Conservation (phyloP, 2,113 vertebrate genomes). For the Tympanuchus pallidicinctus region DNA sequence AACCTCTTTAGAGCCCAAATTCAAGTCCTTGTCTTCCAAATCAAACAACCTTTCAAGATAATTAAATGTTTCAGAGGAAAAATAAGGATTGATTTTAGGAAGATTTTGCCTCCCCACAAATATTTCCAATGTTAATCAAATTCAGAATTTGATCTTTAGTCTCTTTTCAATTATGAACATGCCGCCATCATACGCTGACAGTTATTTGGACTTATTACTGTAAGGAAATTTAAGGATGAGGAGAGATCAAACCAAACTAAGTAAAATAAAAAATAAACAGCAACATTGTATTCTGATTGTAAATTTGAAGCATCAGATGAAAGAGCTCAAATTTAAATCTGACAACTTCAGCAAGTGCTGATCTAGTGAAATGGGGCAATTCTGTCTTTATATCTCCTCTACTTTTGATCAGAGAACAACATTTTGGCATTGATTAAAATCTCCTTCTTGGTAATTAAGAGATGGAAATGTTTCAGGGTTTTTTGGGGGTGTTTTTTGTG, state of each 20-base stretch:
- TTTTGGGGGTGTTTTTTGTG: not conserved
- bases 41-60: not conserved
- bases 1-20: not conserved
- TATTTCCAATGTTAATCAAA: constrained; percentile 22
- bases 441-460: not conserved
- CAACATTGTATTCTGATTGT: not conserved
- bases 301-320: not conserved
- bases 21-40: not conserved
- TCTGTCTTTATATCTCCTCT: not conserved
- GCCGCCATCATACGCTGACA: not conserved
- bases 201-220: constrained; percentile 22
- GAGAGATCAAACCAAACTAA: not conserved
- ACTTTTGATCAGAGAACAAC: not conserved
- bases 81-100: not conserved
- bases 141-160: constrained; percentile 11
- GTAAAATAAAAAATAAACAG: not conserved
- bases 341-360: not conserved
- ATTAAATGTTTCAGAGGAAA: not conserved
- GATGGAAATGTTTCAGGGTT: not conserved
- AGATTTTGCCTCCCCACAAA: not conserved
- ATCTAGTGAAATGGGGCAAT: not conserved
- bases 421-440: constrained; percentile 21
- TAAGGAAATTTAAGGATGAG: not conserved
- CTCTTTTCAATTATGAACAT: not conserved
- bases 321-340: not conserved